phyloP scores from a whole-genome alignment of 2,888 invertebrate species.

The Acrobasis consociella region DNA sequence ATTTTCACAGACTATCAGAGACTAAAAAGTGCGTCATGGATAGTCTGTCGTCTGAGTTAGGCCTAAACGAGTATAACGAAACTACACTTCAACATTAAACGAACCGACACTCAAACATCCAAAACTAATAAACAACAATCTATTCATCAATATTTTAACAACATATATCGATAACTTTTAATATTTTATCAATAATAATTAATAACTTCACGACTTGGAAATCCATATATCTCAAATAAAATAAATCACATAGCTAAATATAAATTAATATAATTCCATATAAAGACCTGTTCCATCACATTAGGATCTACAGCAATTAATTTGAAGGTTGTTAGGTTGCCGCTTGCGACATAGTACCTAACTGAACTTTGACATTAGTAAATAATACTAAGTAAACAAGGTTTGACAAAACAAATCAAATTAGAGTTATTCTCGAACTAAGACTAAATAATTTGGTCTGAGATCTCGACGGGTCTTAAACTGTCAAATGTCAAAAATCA shows the following conservation, averaged over 20 bases:
- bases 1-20: no score
- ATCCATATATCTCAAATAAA: constrained; percentile 2
- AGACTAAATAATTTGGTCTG: no score
- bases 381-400: constrained; percentile 12
- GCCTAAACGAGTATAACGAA: no score
- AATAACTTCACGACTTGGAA: not conserved
- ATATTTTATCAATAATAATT: constrained; percentile 1
- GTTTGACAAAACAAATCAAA: not conserved
- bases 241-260: not conserved
- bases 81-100: no score
- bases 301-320: constrained; percentile 8
- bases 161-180: not conserved
- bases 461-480: no score
- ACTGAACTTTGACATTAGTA: constrained; percentile 9
- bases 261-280: not conserved
- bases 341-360: constrained; percentile 10
- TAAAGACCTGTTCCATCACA: constrained; percentile 1
- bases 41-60: no score
- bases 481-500: no score
- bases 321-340: constrained; percentile 5
- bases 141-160: not conserved
- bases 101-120: no score
- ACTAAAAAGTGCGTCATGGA: no score
- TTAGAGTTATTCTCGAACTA: no score
- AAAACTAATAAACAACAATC: no score